Base-by-base conservation (phyloP, 1,140 invertebrate genomes). In the Kradibia gibbosae region DNA sequence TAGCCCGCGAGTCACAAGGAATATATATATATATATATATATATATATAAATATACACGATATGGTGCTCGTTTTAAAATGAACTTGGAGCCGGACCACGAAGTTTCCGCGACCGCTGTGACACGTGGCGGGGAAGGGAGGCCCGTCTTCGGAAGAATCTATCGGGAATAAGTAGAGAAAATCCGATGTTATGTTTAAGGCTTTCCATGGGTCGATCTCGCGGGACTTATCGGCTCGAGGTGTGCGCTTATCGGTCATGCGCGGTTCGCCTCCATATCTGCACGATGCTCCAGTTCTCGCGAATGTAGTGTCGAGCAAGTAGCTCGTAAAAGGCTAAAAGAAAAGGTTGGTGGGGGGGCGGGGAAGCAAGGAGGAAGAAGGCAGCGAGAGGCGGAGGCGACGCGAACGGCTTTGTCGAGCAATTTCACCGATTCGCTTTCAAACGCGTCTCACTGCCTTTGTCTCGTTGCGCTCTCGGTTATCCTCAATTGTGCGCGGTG, bases 211-310 rank as follows among this genome's bases (percentile, higher is more conserved):
- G n/a, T n/a, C 22, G 36, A 4, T 42, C 10, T n/a, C 50, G 34
- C n/a, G n/a, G 31, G 22, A 57, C 36, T 78, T 78, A 70, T 70
- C 62, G 60, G 25, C 1, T 28, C 13, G 28, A 28, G 39, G 55
- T 48, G 31, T 34, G 28, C 73, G 81, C 81, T 87, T 87, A 86
- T 87, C 86, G 85, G 83, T 74, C 82, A 78, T n/a, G n/a, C 81
- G 80, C 78, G 77, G 73, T 77, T 67, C 82, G 13, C 10, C 31
- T 15, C 13, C 83, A 83, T 84, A 83, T 85, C 81, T 84, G 81
- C 83, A 84, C 65, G 77, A 77, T 85, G 86, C 82, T 87, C 87
- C 79, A 87, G 84, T 88, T 87, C 81, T 86, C 73, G 78, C 81
- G 3, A 80, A 74, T 80, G 65, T 84, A 48, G 72, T 8, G 17